A percentile compares a stretch with the other conserved stretches of the same genome.
phyloP scores from a whole-genome alignment of 1,140 invertebrate species.

The Scaptomyza graminum region DNA sequence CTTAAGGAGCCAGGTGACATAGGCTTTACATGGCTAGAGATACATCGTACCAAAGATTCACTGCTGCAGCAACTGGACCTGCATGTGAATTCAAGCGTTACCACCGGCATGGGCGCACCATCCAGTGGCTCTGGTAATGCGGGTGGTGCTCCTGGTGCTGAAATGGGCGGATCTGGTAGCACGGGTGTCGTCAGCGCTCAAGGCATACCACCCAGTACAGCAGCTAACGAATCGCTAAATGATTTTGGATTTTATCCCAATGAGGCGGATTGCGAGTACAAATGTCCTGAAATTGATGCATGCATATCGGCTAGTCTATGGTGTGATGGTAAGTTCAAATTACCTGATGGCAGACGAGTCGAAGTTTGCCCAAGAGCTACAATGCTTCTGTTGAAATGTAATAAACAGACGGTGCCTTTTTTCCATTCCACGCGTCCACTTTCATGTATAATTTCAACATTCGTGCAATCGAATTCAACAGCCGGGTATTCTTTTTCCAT shows the following conservation, averaged over 20 bases:
- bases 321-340: constrained; percentile 90
- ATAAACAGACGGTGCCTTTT: too few species aligned
- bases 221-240: constrained; percentile 85
- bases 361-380: too few species aligned
- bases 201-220: constrained; percentile 42
- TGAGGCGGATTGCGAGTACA: constrained; percentile 87
- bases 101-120: constrained; percentile 59
- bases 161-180: constrained; percentile 52
- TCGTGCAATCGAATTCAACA: too few species aligned
- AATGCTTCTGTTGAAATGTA: too few species aligned
- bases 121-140: constrained; percentile 20
- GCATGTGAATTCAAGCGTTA: constrained; percentile 83
- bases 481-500: too few species aligned
- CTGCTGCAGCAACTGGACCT: constrained; percentile 86
- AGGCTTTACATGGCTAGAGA: constrained; percentile 89
- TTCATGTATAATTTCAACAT: too few species aligned
- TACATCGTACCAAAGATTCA: constrained; percentile 87
- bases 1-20: constrained; percentile 88
- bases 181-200: constrained; percentile 51
- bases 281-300: constrained; percentile 94
- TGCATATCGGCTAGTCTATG: constrained; percentile 93
- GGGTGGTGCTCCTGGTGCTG: constrained; percentile 17
- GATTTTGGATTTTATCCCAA: constrained; percentile 82
- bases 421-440: too few species aligned
- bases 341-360: too few species aligned